Percentiles rank a stretch among this genome's conserved stretches.
These are phyloP conservation scores for Calidris pygmaea DNA, from an alignment of 2,113 vertebrate species.

Conservation along the genomic window DNA sequence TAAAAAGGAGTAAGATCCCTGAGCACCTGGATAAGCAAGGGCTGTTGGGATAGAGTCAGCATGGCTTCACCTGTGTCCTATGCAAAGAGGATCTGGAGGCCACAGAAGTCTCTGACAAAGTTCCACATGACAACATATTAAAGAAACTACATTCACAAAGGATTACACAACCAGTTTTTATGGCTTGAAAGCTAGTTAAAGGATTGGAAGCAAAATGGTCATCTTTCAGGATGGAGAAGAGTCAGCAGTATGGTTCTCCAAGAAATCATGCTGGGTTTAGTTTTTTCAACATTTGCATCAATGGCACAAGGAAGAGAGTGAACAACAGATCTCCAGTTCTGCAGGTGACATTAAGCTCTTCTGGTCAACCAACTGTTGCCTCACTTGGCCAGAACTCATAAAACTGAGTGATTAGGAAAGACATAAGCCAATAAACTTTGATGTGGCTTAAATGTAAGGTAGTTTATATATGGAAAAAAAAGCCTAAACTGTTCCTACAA, in stretches of 20 bases:
- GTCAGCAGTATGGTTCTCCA: neutral
- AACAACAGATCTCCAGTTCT: neutral
- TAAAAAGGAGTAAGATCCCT: neutral
- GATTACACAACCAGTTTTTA: neutral
- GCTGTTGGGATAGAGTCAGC: neutral
- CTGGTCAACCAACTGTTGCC: neutral
- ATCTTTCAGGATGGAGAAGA: neutral
- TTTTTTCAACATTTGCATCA: neutral
- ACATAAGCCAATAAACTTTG: neutral
- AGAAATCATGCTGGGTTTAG: neutral
- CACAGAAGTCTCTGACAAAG: neutral
- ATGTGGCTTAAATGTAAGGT: neutral
- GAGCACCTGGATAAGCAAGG: neutral
- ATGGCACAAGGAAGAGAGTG: neutral
- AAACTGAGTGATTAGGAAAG: neutral
- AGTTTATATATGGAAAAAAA: neutral
- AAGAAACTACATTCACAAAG: neutral
- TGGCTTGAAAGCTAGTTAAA: neutral
- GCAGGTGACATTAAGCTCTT: neutral
- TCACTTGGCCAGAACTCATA: neutral
- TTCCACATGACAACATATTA: neutral
- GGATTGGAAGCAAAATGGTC: neutral
- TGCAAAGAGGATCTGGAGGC: neutral
- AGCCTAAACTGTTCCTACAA: neutral
- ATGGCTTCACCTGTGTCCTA: neutral